Conservation (phyloP, 2,797 vertebrate species). For the Pelobates cultripes region DNA sequence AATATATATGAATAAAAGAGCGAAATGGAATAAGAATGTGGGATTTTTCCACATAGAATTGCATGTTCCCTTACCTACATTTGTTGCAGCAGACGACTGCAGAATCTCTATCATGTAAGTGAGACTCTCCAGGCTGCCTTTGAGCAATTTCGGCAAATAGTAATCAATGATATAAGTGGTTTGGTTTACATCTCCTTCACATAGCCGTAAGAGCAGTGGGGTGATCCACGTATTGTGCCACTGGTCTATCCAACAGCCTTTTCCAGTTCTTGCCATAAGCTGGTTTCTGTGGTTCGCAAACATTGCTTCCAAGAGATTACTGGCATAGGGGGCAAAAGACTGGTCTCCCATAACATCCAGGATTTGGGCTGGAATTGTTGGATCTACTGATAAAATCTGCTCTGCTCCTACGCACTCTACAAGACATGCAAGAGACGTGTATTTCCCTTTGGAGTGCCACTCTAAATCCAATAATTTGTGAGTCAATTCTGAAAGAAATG, state of each 20-base stretch:
- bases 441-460: constrained; percentile 94
- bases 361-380: constrained; percentile 79
- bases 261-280: constrained; percentile 66
- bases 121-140: constrained; percentile 86
- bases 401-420: constrained; percentile 84
- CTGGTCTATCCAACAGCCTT: constrained; percentile 73
- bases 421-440: constrained; percentile 82
- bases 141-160: constrained; percentile 88
- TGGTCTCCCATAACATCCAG: constrained; percentile 90
- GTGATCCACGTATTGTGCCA: constrained; percentile 92
- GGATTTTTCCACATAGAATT: too few species aligned
- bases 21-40: too few species aligned
- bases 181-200: constrained; percentile 82
- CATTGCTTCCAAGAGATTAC: constrained; percentile 90
- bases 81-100: constrained; percentile 72
- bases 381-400: constrained; percentile 77
- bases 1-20: too few species aligned
- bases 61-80: constrained; percentile 66
- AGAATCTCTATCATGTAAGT: constrained; percentile 87
- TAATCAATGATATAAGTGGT: constrained; percentile 92
- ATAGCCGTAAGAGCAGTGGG: constrained; percentile 86
- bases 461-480: constrained; percentile 81
- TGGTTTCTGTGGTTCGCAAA: constrained; percentile 87
- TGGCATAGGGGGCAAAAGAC: constrained; percentile 87
- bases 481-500: constrained; percentile 78